phyloP scores from a whole-genome alignment of 2,797 vertebrate genomes.

The Poecilia picta region DNA sequence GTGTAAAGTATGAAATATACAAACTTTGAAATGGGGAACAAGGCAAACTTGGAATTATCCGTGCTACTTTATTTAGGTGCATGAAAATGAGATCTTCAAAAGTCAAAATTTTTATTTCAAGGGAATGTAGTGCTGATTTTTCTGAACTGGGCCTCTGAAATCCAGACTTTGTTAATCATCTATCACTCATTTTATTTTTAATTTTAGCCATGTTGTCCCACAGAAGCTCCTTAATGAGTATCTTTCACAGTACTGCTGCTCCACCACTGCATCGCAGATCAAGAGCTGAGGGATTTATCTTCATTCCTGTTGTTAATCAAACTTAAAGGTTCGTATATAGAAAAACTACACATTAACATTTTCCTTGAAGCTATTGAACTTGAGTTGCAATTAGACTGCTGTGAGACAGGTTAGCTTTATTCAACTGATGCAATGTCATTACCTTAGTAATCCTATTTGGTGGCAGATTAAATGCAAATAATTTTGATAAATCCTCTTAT shows the following conservation, averaged over 20 bases:
- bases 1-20: background rate
- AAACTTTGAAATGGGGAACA: background rate
- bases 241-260: background rate
- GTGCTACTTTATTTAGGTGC: background rate
- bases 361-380: background rate
- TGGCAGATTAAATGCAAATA: background rate
- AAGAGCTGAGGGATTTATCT: background rate
- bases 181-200: background rate
- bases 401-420: background rate
- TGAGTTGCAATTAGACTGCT: background rate
- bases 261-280: background rate
- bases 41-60: background rate
- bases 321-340: background rate
- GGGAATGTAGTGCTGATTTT: background rate
- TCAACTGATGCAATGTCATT: background rate
- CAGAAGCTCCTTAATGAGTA: background rate
- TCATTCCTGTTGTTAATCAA: background rate
- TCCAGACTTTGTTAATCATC: background rate
- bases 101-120: background rate
- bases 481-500: conserved; percentile 3
- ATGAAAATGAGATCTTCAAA: background rate
- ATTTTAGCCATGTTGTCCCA: background rate
- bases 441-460: background rate
- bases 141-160: background rate
- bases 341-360: background rate